Percentiles rank a stretch among this genome's conserved stretches.
phyloP scores from a whole-genome alignment of 2,888 invertebrate genomes.

The Lamellibrachia satsuma region DNA sequence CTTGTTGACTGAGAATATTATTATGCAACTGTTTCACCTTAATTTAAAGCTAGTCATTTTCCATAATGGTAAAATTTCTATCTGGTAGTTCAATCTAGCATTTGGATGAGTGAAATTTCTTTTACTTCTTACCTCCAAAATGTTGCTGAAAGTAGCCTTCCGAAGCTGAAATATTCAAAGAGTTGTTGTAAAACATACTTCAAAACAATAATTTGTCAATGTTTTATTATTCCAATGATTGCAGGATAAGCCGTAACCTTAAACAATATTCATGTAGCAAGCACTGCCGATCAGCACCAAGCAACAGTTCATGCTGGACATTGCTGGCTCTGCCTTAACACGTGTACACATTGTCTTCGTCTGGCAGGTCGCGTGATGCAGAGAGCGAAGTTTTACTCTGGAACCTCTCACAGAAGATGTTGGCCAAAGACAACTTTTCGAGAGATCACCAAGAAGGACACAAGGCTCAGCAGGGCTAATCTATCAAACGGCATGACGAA shows the following conservation, averaged over 20 bases:
- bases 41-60: not conserved
- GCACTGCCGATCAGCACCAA: too few species aligned
- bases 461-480: not conserved
- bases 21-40: not conserved
- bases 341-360: too few species aligned
- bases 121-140: conserved; percentile 6
- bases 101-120: not conserved
- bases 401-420: too few species aligned
- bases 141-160: not conserved
- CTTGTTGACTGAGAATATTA: not conserved
- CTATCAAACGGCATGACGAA: not conserved
- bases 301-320: too few species aligned
- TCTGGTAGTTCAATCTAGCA: not conserved
- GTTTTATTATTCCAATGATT: not conserved
- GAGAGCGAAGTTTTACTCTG: too few species aligned
- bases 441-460: too few species aligned
- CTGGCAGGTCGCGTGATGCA: too few species aligned
- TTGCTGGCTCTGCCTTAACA: too few species aligned
- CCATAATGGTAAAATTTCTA: not conserved
- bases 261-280: too few species aligned
- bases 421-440: too few species aligned
- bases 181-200: not conserved
- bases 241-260: too few species aligned
- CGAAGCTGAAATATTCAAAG: not conserved
- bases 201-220: not conserved